A percentile compares a stretch with the other conserved stretches of the same genome.
phyloP scores from a whole-genome alignment of 2,888 invertebrate species.

The Metallyticus violacea region DNA sequence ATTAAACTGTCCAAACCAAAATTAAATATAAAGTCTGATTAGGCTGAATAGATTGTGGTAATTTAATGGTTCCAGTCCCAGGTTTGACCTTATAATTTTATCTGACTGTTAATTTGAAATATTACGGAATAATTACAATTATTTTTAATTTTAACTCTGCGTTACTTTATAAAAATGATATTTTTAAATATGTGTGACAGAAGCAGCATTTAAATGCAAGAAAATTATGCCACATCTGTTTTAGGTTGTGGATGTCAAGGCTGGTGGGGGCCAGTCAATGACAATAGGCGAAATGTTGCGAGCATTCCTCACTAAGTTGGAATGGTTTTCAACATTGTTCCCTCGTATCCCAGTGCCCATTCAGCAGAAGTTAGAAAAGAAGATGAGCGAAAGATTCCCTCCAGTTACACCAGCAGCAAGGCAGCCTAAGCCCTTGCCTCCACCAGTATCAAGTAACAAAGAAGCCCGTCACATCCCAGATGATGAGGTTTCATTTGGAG shows the following conservation, averaged over 20 bases:
- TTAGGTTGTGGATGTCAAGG: conserved; percentile 94
- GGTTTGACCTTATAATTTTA: no score
- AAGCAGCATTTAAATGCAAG: not conserved
- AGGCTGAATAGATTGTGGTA: no score
- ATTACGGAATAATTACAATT: no score
- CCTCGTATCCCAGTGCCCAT: conserved; percentile 98
- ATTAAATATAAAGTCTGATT: no score
- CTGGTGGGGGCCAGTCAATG: conserved; percentile 92
- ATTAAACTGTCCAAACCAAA: no score
- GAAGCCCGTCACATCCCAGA: conserved; percentile 45
- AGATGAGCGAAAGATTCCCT: conserved; percentile 60
- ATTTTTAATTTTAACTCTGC: no score
- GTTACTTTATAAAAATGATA: no score
- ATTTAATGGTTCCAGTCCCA: no score
- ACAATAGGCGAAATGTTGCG: conserved; percentile 89
- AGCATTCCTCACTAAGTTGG: conserved; percentile 91
- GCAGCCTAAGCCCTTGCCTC: conserved; percentile 35
- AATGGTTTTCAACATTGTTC: conserved; percentile 98
- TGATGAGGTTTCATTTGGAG: conserved; percentile 47
- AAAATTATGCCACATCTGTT: conserved; percentile 34
- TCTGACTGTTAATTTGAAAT: no score
- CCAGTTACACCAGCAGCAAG: conserved; percentile 46
- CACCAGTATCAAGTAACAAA: conserved; percentile 38
- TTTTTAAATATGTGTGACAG: no score
- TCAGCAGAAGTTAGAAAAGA: conserved; percentile 82